Percentiles rank a stretch among this genome's conserved stretches.
Conservation (phyloP, 2,797 vertebrate species). For the Columba guinea region DNA sequence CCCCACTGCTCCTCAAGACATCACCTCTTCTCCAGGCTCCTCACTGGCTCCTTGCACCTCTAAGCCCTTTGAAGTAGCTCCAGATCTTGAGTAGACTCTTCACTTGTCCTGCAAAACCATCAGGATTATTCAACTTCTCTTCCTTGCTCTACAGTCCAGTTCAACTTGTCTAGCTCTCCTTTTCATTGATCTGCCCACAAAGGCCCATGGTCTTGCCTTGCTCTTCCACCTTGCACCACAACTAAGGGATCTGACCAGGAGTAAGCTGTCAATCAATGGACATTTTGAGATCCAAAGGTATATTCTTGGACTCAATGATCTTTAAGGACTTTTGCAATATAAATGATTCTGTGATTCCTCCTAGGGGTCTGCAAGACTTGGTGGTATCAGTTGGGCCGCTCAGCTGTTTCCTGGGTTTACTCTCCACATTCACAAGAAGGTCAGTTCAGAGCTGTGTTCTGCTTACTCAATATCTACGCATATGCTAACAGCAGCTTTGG, state of each 20-base stretch:
- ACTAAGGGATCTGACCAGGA: background rate
- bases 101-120: background rate
- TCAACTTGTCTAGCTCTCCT: background rate
- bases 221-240: background rate
- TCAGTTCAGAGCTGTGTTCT: background rate
- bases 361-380: background rate
- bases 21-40: too few relatives aligned
- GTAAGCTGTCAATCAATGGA: background rate
- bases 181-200: background rate
- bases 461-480: background rate
- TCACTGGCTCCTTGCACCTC: background rate
- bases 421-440: background rate
- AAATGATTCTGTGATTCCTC: too few relatives aligned
- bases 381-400: background rate
- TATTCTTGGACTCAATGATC: too few relatives aligned
- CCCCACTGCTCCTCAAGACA: too few relatives aligned
- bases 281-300: accelerated
- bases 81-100: background rate
- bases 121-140: background rate
- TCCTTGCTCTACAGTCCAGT: background rate
- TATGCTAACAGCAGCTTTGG: accelerated
- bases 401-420: background rate
- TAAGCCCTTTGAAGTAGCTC: background rate
- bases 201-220: background rate
- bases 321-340: too few relatives aligned